Evolutionary conservation across 2,888 invertebrate species (phyloP).

Genomic region (Drosophila mulleri): DNA sequence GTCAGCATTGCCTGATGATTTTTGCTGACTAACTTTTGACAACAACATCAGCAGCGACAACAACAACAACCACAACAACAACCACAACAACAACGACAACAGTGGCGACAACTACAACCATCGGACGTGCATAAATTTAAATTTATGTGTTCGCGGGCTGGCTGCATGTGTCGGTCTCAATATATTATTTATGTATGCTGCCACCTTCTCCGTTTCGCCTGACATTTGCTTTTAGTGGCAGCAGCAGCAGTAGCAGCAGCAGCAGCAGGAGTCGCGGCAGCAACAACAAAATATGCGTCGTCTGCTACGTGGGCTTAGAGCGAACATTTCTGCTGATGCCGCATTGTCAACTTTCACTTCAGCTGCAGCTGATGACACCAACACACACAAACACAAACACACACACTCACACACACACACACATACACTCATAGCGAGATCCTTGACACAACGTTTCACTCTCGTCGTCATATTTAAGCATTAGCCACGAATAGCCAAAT

Average conservation of each 20-base stretch:
- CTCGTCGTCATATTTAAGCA: constrained; percentile 41
- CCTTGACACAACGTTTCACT: constrained; percentile 9
- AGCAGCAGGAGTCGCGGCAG: constrained; percentile 23
- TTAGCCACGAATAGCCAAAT: constrained; percentile 77
- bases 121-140: constrained; percentile 58
- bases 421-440: neutral
- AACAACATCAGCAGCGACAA: neutral
- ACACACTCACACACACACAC: neutral
- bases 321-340: constrained; percentile 70
- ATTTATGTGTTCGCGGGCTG: constrained; percentile 60
- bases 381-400: too few species aligned
- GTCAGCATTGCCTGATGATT: constrained; percentile 45
- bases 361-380: constrained; percentile 70
- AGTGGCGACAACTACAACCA: constrained; percentile 7
- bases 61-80: constrained; percentile 11
- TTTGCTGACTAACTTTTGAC: constrained; percentile 76
- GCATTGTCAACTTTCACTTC: constrained; percentile 79
- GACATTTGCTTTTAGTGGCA: constrained; percentile 66
- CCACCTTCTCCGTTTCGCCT: constrained; percentile 67
- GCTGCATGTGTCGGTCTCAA: constrained; percentile 59
- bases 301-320: constrained; percentile 60
- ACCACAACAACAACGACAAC: constrained; percentile 7
- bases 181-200: constrained; percentile 74
- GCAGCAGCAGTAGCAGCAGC: constrained; percentile 22
- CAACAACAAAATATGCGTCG: constrained; percentile 53